Percentiles rank a stretch among this genome's conserved stretches.
These are phyloP conservation scores for Rhagophthalmus giganteus DNA, from an alignment of 2,888 invertebrate species.

Conservation along the genomic window DNA sequence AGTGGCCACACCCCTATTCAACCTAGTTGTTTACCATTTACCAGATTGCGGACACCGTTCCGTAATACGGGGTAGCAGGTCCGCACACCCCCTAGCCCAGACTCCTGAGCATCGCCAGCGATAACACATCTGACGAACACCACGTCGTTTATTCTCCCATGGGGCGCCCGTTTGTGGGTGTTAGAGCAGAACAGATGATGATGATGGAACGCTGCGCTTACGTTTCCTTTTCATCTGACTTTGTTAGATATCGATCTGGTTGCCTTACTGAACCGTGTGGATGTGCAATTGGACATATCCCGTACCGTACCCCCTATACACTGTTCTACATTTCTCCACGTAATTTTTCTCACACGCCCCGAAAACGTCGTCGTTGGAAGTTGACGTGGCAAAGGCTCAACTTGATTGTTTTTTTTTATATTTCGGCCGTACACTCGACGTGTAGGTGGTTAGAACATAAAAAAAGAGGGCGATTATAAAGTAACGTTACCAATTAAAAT, in stretches of 20 bases:
- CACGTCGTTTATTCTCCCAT: slow-evolving; percentile 29
- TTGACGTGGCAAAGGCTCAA: not conserved
- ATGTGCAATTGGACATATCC: slow-evolving; percentile 34
- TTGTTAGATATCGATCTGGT: slow-evolving; percentile 43
- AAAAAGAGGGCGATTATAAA: no score
- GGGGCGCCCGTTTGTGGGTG: slow-evolving; percentile 24
- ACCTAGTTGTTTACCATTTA: slow-evolving; percentile 40
- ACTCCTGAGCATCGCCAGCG: slow-evolving; percentile 26
- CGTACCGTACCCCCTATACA: slow-evolving; percentile 12
- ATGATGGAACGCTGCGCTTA: slow-evolving; percentile 46
- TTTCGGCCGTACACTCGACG: no score
- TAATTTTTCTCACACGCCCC: slow-evolving; percentile 21
- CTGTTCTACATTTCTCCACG: slow-evolving; percentile 21
- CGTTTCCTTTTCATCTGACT: slow-evolving; percentile 44
- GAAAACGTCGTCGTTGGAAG: not conserved
- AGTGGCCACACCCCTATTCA: slow-evolving; percentile 38
- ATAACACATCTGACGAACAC: slow-evolving; percentile 32
- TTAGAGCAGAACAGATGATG: slow-evolving; percentile 40
- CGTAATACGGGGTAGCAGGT: slow-evolving; percentile 25
- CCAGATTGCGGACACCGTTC: slow-evolving; percentile 37
- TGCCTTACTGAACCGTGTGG: slow-evolving; percentile 29
- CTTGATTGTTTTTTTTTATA: not conserved
- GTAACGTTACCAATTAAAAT: no score
- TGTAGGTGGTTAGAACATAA: no score
- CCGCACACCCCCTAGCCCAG: slow-evolving; percentile 23